Evolutionary conservation across 1,140 invertebrate species (phyloP).

Genomic region (Drosophila pseudoobscura): DNA sequence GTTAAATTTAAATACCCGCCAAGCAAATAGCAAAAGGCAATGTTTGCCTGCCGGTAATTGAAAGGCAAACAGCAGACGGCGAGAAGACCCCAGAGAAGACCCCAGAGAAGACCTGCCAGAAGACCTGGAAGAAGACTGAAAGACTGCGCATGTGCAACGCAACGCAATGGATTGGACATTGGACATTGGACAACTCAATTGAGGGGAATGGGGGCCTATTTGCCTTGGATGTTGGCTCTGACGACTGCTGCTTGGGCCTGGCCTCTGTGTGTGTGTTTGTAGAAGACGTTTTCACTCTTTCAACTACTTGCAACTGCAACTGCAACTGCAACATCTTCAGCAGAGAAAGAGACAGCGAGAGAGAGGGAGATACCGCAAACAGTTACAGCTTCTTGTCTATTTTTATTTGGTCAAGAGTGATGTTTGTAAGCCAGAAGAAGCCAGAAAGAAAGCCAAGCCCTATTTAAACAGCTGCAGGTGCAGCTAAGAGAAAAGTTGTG

Average conservation of each 20-base stretch:
- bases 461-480: conserved; percentile 45
- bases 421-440: conserved; percentile 20
- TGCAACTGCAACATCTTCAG: conserved; percentile 19
- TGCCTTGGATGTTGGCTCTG: background rate
- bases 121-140: background rate
- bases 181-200: conserved; percentile 57
- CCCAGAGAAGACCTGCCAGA: background rate
- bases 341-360: conserved; percentile 1
- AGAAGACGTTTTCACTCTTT: conserved; percentile 59
- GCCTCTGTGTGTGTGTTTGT: conserved; percentile 48
- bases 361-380: conserved; percentile 21
- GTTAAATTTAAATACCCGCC: conserved; percentile 64
- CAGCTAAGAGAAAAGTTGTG: background rate
- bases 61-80: conserved; percentile 54
- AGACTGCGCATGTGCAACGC: conserved; percentile 62
- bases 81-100: conserved; percentile 6
- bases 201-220: conserved; percentile 5
- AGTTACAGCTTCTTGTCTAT: conserved; percentile 75
- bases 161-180: conserved; percentile 32
- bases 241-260: conserved; percentile 5
- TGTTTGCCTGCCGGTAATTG: conserved; percentile 67
- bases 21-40: conserved; percentile 54
- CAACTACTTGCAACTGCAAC: conserved; percentile 36
- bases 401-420: conserved; percentile 65
- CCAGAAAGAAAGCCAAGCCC: conserved; percentile 18